Conservation (phyloP, 2,888 invertebrate genomes). For the Matsumyia berberina region DNA sequence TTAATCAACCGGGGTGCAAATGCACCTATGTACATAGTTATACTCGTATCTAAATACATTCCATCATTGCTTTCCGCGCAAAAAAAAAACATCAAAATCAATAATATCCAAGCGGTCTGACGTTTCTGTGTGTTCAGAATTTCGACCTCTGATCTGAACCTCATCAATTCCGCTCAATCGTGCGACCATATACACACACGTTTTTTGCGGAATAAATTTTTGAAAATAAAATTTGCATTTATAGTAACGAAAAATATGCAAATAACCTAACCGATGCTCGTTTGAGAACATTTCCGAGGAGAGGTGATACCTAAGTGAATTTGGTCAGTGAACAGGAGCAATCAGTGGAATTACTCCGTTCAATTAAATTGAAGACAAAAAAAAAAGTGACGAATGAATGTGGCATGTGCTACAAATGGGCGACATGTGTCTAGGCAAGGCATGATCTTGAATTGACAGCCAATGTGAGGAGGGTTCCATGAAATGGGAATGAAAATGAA, state of each 20-base stretch:
- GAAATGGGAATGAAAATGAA: background rate
- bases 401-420: constrained; percentile 24
- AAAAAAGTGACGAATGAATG: constrained; percentile 31
- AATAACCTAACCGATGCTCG: background rate
- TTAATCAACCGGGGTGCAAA: constrained; percentile 19
- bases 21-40: background rate
- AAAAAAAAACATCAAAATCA: background rate
- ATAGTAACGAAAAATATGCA: constrained; percentile 8
- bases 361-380: constrained; percentile 17
- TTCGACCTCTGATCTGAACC: constrained; percentile 51
- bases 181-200: constrained; percentile 19
- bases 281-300: background rate
- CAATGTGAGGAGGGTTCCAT: background rate
- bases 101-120: constrained; percentile 4
- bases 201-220: constrained; percentile 34
- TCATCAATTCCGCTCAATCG: constrained; percentile 38
- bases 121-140: constrained; percentile 35
- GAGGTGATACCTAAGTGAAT: constrained; percentile 4
- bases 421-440: background rate
- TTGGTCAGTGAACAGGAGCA: background rate
- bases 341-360: constrained; percentile 32
- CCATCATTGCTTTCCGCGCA: background rate
- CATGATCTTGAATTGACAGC: constrained; percentile 24
- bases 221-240: constrained; percentile 28
- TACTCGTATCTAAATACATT: background rate